Base-by-base conservation (phyloP, 1,140 invertebrate genomes). In the Drosophila sechellia region DNA sequence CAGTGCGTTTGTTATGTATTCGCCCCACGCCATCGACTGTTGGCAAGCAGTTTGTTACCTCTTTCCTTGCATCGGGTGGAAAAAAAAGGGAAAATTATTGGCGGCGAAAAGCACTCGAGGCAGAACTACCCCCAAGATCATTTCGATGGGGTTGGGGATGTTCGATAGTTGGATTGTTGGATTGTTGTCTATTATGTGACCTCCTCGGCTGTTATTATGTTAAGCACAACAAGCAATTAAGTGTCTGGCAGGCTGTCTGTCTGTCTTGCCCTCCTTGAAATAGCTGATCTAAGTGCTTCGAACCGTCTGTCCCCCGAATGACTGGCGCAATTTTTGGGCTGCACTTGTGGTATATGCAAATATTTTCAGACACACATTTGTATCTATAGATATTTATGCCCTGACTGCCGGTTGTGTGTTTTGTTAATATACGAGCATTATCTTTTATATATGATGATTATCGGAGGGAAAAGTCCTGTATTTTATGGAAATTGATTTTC, bases 181-280 rank as follows among this genome's bases (percentile, higher is more conserved):
- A 40, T 64, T 27, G 55, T 20, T 55, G 58, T 58, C 74, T 86
- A 64, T 90, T 89, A 89, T 89, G 84, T 89, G 84, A 89, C 84
- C 84, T 89, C 85, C 80, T 66, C 50, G 45, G 57, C 73, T 57
- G 77, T 84, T 89, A 89, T 90, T 89, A 90, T 89, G 84, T 89
- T 89, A 75, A 77, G 65, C 77, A 90, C 80, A 89, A 89, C 84
- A 89, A 90, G 69, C 84, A 89, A 89, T 90, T 89, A 90, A 66
- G 61, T 89, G 85, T 71, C 73, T 83, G 52, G 63, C 66, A 69
- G 79, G 71, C 45, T 46, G 55, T 49, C 48, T 64, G 31, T 15
- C 77, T 31, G 37, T 39, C 37, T 42, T 17, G 39, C 31, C 12
- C 27, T 78, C 55, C 25, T 34, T n/a, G 42, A 55, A 34, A 34